Evolutionary conservation across 2,113 vertebrate species (phyloP).

Genomic region (Onychorhynchus coronatus): DNA sequence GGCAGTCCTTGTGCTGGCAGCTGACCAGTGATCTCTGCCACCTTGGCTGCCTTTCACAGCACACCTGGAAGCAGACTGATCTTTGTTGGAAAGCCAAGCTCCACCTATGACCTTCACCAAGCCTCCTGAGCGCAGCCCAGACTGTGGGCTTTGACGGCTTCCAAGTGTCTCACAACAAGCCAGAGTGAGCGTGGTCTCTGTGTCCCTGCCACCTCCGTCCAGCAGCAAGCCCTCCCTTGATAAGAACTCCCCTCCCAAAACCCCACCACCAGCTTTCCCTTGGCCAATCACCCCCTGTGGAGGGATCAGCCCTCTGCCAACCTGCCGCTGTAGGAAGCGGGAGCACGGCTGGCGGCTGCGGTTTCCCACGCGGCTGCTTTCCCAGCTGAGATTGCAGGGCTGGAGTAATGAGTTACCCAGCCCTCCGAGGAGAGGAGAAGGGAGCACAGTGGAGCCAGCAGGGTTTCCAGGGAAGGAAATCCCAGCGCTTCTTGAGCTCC

Average conservation of each 20-base stretch:
- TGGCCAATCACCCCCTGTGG: rapidly evolving
- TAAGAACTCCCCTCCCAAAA: not conserved
- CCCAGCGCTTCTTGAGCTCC: slow-evolving; percentile 32
- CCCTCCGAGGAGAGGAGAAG: not conserved
- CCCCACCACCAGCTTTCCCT: not conserved
- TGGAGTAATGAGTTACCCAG: slow-evolving; percentile 9
- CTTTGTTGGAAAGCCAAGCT: not conserved
- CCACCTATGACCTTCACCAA: not conserved
- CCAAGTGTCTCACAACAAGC: rapidly evolving
- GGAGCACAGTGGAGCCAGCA: not conserved
- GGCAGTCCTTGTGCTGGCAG: not conserved
- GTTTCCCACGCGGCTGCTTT: not conserved
- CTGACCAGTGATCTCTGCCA: not conserved
- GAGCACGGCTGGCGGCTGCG: not conserved
- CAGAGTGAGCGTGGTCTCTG: rapidly evolving
- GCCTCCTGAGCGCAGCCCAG: rapidly evolving
- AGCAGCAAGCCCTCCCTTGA: not conserved
- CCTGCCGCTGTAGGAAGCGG: not conserved
- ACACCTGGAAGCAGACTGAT: not conserved
- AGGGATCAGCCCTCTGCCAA: not conserved
- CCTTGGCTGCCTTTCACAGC: not conserved
- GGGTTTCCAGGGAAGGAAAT: slow-evolving; percentile 72
- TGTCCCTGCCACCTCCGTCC: not conserved
- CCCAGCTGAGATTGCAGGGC: not conserved
- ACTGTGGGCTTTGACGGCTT: rapidly evolving